Conservation (phyloP, 2,113 vertebrate species). For the Antigone vipio region DNA sequence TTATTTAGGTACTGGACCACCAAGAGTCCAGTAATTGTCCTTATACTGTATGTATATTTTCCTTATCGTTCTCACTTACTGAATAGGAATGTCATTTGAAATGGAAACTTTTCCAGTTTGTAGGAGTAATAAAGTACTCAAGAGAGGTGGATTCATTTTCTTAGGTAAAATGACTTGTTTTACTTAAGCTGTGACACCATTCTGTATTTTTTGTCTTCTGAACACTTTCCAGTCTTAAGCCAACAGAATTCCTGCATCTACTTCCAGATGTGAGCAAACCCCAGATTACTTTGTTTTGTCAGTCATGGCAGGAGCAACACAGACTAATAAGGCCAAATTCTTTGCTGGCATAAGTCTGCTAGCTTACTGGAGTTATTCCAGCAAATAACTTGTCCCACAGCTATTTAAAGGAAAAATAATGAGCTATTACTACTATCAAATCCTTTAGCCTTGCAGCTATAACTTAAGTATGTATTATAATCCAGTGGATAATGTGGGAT, state of each 20-base stretch:
- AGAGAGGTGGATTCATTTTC: not conserved
- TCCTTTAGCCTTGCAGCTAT: not conserved
- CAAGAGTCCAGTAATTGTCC: not conserved
- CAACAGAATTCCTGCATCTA: not conserved
- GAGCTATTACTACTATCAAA: not conserved
- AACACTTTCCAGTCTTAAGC: not conserved
- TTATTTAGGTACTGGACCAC: not conserved
- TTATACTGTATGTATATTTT: not conserved
- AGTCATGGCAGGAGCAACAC: not conserved
- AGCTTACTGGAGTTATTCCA: not conserved
- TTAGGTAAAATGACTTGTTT: not conserved
- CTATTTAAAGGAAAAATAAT: not conserved
- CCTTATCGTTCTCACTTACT: not conserved
- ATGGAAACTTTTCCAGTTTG: not conserved
- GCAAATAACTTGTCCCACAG: not conserved
- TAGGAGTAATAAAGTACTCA: not conserved
- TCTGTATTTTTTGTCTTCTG: not conserved
- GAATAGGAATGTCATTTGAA: not conserved
- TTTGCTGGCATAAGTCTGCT: not conserved
- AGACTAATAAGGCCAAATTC: not conserved
- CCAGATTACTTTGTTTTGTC: not conserved
- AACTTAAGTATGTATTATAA: not conserved
- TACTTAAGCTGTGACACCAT: not conserved
- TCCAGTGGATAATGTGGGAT: not conserved
- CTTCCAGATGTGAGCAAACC: not conserved